phyloP scores from a whole-genome alignment of 2,888 invertebrate species.

The Melanchra persicariae region DNA sequence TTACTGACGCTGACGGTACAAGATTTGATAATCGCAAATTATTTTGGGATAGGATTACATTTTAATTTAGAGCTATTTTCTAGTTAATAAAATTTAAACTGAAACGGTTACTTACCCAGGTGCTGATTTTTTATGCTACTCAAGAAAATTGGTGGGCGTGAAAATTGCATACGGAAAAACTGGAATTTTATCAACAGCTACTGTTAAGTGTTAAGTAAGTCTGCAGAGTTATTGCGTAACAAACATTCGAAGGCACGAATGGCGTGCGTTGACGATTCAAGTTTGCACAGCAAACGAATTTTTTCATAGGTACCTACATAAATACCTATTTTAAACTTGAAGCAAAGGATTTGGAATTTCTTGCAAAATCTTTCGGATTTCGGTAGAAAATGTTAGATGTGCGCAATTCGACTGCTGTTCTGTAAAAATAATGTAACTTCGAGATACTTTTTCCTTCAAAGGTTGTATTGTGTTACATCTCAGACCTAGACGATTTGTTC shows the following conservation, averaged over 20 bases:
- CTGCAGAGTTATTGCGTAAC: too few species aligned
- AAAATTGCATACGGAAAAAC: background rate
- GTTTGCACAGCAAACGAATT: background rate
- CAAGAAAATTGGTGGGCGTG: slow-evolving; percentile 4
- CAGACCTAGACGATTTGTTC: too few species aligned
- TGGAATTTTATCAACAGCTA: background rate
- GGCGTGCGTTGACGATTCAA: background rate
- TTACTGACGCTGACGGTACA: slow-evolving; percentile 2
- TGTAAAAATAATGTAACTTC: background rate
- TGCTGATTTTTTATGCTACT: background rate
- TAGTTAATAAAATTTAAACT: background rate
- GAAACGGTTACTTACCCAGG: background rate
- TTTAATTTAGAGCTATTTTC: slow-evolving; percentile 3
- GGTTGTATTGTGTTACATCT: slow-evolving; percentile 21
- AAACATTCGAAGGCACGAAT: background rate
- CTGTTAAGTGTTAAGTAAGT: too few species aligned
- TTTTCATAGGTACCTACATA: too few species aligned
- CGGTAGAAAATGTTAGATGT: background rate
- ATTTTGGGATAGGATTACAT: background rate
- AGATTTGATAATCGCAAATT: slow-evolving; percentile 21
- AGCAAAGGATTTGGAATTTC: background rate
- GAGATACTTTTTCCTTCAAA: background rate
- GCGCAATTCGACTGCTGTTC: background rate
- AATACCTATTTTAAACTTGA: background rate
- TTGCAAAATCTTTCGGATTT: background rate